phyloP scores from a whole-genome alignment of 2,797 vertebrate genomes.

The Leptodactylus fallax region DNA sequence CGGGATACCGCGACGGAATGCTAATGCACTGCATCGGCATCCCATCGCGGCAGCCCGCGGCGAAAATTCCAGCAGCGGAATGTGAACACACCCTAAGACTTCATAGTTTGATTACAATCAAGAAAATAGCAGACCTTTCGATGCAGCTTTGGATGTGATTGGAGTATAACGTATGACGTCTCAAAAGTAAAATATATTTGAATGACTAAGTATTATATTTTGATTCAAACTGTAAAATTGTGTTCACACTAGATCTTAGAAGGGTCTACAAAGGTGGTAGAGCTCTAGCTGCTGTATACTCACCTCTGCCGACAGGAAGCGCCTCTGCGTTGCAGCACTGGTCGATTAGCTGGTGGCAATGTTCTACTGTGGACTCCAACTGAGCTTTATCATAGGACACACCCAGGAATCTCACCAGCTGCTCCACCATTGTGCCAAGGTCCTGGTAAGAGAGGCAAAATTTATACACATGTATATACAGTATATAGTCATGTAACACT shows the following conservation, averaged over 20 bases:
- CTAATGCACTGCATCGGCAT: too few relatives aligned
- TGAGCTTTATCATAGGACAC: slow-evolving; percentile 93
- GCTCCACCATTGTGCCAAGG: slow-evolving; percentile 87
- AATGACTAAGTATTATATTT: neutral
- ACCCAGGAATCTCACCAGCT: slow-evolving; percentile 90
- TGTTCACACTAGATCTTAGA: neutral
- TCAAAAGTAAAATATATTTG: neutral
- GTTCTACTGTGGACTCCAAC: slow-evolving; percentile 90
- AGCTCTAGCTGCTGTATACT: neutral
- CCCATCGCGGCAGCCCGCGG: too few relatives aligned
- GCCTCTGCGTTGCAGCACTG: slow-evolving; percentile 95
- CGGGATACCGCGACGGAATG: too few relatives aligned
- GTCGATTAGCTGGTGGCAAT: slow-evolving; percentile 95
- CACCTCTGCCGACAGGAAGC: slow-evolving; percentile 91
- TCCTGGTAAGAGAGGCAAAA: slow-evolving; percentile 78
- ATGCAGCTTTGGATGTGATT: neutral
- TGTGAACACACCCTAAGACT: too few relatives aligned
- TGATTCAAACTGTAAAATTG: neutral
- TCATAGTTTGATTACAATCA: too few relatives aligned
- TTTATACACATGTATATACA: neutral
- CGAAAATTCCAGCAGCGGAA: too few relatives aligned
- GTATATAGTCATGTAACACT: too few relatives aligned
- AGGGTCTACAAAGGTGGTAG: neutral
- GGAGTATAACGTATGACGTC: neutral
- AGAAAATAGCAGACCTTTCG: neutral